Percentiles rank a stretch among this genome's conserved stretches.
Evolutionary conservation across 1,140 invertebrate species (phyloP).

Genomic region (Galleria mellonella): DNA sequence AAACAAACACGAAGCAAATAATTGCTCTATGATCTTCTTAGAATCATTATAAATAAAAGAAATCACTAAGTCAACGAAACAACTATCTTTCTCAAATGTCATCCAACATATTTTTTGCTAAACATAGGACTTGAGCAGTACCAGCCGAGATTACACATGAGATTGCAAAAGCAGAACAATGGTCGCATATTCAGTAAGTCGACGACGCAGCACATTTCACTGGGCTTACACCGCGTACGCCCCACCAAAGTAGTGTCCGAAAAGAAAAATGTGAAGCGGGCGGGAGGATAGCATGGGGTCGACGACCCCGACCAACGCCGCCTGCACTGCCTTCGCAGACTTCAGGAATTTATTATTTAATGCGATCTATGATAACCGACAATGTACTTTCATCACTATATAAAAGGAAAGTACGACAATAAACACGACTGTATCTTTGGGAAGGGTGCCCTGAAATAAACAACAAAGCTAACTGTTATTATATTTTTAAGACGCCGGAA

Average conservation of each 20-base stretch:
- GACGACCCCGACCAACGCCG: constrained; percentile 40
- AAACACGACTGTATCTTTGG: background rate
- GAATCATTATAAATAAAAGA: no score
- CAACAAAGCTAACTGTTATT: constrained; percentile 5
- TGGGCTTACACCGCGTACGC: constrained; percentile 18
- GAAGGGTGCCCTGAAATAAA: constrained; percentile 3
- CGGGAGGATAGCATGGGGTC: constrained; percentile 37
- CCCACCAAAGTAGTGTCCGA: constrained; percentile 52
- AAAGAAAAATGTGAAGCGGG: constrained; percentile 60
- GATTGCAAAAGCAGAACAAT: constrained; percentile 60
- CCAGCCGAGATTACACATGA: constrained; percentile 51
- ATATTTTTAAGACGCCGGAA: constrained; percentile 24
- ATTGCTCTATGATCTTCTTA: no score
- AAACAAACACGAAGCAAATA: no score
- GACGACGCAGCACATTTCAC: constrained; percentile 48
- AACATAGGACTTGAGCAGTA: constrained; percentile 6
- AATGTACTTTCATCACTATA: constrained; percentile 26
- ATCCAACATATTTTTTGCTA: constrained; percentile 2
- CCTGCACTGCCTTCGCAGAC: constrained; percentile 28
- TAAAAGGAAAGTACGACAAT: constrained; percentile 3
- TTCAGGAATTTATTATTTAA: constrained; percentile 54
- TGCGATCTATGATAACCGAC: constrained; percentile 46
- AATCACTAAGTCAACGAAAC: no score
- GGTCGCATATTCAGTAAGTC: constrained; percentile 43
- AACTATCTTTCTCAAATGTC: background rate